Percentiles rank a stretch among this genome's conserved stretches.
These are phyloP conservation scores for Pelodiscus sinensis DNA, from an alignment of 2,113 vertebrate species.

Conservation along the genomic window DNA sequence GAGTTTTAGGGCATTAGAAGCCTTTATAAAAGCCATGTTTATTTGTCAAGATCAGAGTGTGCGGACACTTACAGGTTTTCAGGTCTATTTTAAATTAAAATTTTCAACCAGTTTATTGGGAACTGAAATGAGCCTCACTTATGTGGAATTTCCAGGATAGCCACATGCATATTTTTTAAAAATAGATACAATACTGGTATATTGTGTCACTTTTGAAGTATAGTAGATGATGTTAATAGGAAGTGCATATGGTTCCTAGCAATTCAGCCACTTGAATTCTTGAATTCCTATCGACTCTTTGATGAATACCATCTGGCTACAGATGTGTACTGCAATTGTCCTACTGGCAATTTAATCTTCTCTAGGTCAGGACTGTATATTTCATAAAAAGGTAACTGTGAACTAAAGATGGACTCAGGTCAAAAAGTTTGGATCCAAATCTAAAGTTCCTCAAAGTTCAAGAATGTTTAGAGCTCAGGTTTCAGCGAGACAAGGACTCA, in stretches of 20 bases:
- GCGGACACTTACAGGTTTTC: neutral
- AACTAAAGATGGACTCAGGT: neutral
- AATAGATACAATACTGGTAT: neutral
- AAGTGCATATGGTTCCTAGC: neutral
- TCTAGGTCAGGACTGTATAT: neutral
- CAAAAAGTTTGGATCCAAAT: neutral
- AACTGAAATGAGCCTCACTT: neutral
- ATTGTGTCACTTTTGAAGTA: neutral
- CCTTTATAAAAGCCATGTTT: neutral
- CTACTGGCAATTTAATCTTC: neutral
- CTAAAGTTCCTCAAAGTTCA: neutral
- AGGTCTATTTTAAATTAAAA: neutral
- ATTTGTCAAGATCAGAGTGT: neutral
- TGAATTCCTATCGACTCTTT: neutral
- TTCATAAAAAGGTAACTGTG: neutral
- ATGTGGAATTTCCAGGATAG: neutral
- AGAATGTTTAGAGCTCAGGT: neutral
- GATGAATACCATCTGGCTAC: neutral
- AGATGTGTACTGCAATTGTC: neutral
- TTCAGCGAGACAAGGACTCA: neutral
- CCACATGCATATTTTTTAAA: neutral
- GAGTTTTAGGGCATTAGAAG: neutral
- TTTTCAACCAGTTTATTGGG: neutral
- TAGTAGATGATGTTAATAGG: neutral
- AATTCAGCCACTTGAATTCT: neutral